These are phyloP conservation scores for Marisa cornuarietis DNA, from an alignment of 1,140 invertebrate species.

Conservation along the genomic window DNA sequence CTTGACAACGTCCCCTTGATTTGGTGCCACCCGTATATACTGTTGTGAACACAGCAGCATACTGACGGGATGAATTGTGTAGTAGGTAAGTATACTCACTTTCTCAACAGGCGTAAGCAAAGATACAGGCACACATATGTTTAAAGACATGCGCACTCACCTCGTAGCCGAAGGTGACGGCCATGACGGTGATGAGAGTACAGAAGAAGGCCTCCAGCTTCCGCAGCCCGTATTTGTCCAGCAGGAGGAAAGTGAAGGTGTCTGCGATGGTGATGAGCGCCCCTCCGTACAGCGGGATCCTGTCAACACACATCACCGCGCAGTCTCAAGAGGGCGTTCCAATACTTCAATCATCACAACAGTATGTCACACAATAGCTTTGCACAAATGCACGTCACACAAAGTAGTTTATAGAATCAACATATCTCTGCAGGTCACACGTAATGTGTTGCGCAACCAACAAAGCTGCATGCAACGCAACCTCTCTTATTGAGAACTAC, in stretches of 20 bases:
- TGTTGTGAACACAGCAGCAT: slow-evolving; percentile 50
- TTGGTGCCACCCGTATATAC: slow-evolving; percentile 80
- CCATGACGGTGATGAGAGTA: slow-evolving; percentile 86
- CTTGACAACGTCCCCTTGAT: slow-evolving; percentile 76
- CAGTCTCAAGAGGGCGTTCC: neutral
- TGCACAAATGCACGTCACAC: no score
- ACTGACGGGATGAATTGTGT: no score
- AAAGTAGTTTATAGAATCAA: no score
- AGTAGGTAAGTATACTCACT: no score
- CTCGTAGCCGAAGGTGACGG: slow-evolving; percentile 89
- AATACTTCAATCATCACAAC: no score
- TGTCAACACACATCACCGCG: slow-evolving; percentile 66
- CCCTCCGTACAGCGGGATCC: slow-evolving; percentile 86
- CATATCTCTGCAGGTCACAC: no score
- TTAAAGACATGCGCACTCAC: slow-evolving; percentile 45
- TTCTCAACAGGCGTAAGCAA: neutral
- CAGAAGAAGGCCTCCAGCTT: slow-evolving; percentile 90
- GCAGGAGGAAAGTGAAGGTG: slow-evolving; percentile 91
- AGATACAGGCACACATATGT: neutral
- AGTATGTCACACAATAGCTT: no score
- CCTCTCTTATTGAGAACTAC: no score
- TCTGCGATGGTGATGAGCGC: slow-evolving; percentile 89
- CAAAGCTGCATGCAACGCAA: no score
- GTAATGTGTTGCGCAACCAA: no score
- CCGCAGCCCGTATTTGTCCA: slow-evolving; percentile 90